phyloP scores from a whole-genome alignment of 1,140 invertebrate genomes.

The Argopecten irradians region DNA sequence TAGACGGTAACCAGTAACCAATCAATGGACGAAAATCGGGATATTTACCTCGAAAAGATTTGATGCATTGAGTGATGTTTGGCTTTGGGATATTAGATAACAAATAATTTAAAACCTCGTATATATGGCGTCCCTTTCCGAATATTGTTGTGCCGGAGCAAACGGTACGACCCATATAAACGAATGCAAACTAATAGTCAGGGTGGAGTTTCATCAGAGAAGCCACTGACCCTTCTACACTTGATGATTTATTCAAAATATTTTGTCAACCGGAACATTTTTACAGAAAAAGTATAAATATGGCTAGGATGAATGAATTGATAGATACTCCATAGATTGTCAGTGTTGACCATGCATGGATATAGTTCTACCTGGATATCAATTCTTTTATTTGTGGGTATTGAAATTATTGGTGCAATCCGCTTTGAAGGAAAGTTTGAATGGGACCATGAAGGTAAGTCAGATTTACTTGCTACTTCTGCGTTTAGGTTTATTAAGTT shows the following conservation, averaged over 20 bases:
- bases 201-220: not conserved
- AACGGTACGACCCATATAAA: not conserved
- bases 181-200: not conserved
- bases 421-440: not conserved
- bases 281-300: not conserved
- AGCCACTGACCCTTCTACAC: not conserved
- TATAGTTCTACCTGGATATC: not conserved
- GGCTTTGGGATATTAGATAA: no score
- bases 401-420: not conserved
- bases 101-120: no score
- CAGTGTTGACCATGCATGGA: not conserved
- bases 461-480: not conserved
- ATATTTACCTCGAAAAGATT: no score
- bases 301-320: not conserved
- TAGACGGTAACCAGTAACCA: no score
- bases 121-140: no score
- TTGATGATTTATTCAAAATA: not conserved
- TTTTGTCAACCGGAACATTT: not conserved
- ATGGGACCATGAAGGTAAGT: not conserved
- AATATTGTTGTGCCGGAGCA: no score
- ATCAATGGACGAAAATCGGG: no score
- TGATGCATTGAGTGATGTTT: no score
- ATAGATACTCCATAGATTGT: not conserved
- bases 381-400: not conserved
- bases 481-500: not conserved